phyloP scores from a whole-genome alignment of 2,797 vertebrate genomes.

The Chloroceryle inda region DNA sequence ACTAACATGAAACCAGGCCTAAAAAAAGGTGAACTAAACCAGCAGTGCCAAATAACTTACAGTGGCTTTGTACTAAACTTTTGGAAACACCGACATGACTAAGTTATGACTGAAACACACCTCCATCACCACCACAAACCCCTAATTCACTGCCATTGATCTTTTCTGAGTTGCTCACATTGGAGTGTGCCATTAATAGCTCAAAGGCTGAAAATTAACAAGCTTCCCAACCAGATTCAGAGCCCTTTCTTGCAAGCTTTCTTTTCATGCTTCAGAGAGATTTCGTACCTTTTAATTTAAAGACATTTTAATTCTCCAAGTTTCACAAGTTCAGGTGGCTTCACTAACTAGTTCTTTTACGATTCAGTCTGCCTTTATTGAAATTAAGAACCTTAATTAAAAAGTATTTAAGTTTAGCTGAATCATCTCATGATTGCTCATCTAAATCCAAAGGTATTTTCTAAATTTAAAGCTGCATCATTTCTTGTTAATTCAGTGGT shows the following conservation, averaged over 20 bases:
- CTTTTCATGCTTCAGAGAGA: slow-evolving; percentile 24
- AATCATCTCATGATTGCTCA: slow-evolving; percentile 35
- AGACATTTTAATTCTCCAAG: not conserved
- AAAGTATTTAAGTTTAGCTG: slow-evolving; percentile 36
- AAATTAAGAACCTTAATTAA: slow-evolving; percentile 49
- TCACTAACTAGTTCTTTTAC: not conserved
- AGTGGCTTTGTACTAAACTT: not conserved
- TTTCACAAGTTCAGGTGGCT: slow-evolving; percentile 45
- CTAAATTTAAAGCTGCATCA: slow-evolving; percentile 46
- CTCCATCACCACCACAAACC: not conserved
- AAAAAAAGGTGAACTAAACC: not conserved
- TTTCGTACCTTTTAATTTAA: slow-evolving; percentile 51
- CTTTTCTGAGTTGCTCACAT: not conserved
- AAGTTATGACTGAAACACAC: not conserved
- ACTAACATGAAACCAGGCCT: not conserved
- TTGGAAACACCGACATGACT: not conserved
- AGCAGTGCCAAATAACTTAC: not conserved
- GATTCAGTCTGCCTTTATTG: not conserved
- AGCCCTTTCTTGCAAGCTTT: not conserved
- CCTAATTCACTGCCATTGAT: not conserved
- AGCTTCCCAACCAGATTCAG: not conserved
- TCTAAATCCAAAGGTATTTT: slow-evolving; percentile 26
- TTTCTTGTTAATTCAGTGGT: not conserved
- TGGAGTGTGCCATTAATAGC: slow-evolving; percentile 4
- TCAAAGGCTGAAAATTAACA: slow-evolving; percentile 25